Evolutionary conservation across 2,797 vertebrate genomes (phyloP), one percentile per base, ranked within the genome.

Genomic region (Catostomus latipinnis): DNA sequence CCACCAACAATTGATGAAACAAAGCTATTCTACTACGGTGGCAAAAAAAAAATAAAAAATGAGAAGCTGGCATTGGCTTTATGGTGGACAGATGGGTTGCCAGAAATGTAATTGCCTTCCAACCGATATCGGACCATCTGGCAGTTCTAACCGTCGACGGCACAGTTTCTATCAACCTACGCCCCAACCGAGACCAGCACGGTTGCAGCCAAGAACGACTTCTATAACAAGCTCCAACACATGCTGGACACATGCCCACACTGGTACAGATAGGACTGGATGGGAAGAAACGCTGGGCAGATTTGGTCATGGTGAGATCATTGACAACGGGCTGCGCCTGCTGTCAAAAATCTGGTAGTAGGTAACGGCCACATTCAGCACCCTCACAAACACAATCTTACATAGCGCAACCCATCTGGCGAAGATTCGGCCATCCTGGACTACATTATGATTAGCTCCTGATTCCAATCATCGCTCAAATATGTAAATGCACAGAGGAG

Each of bases 241-340:
- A 10, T 0, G 4, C 56, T 73, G 43, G 56, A 48, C n/a, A 2
- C 6, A 13, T 16, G 54, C 34, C 6, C 71, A 49, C 13, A 10
- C 18, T 6, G 56, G n/a, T 46, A n/a, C 6, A 7, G 8, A 60
- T 4, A 5, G n/a, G 6, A 2, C 34, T 0, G 6, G 71, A 8
- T 73, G 71, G 71, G 54, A 73, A 12, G 8, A 7, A 8, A 48
- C 45, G 9, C 10, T 60, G 54, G 71, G 43, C n/a, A 73, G 12
- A 13, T 58, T 14, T 8, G n/a, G 65, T 8, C 11, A 43, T 6
- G 9, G 56, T 5, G 10, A 16, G 3, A 73, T 9, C n/a, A 73
- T 50, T 7, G 34, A 71, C 54, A 18, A 50, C 13, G n/a, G 71
- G 0, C 54, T 61, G 16, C 14, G 1, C 10, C 14, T 61, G 2